These are phyloP conservation scores for Drosophila pachea DNA, from an alignment of 1,140 invertebrate genomes.

Conservation along the genomic window DNA sequence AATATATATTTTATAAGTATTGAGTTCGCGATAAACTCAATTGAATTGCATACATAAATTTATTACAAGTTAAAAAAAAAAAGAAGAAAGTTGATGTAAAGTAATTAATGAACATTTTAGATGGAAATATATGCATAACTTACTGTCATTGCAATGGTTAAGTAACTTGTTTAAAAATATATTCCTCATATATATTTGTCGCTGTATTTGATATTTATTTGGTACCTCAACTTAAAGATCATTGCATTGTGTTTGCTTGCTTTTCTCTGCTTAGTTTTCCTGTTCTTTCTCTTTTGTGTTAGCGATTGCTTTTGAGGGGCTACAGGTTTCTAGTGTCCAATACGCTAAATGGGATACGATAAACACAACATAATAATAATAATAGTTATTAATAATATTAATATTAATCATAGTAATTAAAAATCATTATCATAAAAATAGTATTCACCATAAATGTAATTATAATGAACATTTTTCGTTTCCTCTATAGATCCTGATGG, in stretches of 20 bases:
- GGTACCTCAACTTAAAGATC: conserved; percentile 14
- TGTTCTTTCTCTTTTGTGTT: conserved; percentile 8
- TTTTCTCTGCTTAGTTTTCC: background rate
- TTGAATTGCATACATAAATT: conserved; percentile 16
- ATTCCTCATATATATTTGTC: background rate
- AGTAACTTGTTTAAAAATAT: conserved; percentile 31
- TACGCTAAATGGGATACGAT: conserved; percentile 14
- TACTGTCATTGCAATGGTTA: conserved; percentile 22
- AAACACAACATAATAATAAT: conserved; percentile 37
- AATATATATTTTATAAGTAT: conserved; percentile 14
- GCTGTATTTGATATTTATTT: conserved; percentile 8
- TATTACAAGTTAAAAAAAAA: background rate
- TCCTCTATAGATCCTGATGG: no score
- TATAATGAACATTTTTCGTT: background rate
- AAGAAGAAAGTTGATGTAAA: background rate
- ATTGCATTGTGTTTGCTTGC: conserved; percentile 1
- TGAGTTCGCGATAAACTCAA: conserved; percentile 1
- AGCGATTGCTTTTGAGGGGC: background rate
- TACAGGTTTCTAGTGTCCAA: conserved; percentile 25
- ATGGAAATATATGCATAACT: conserved; percentile 21
- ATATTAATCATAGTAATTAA: conserved; percentile 17
- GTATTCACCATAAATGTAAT: conserved; percentile 2
- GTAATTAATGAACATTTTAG: conserved; percentile 16
- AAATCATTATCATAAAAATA: conserved; percentile 3
- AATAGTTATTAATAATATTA: conserved; percentile 10